Evolutionary conservation across 2,888 invertebrate genomes (phyloP), one percentile per base, ranked within the genome.

Genomic region (Pristionchus japonicus): DNA sequence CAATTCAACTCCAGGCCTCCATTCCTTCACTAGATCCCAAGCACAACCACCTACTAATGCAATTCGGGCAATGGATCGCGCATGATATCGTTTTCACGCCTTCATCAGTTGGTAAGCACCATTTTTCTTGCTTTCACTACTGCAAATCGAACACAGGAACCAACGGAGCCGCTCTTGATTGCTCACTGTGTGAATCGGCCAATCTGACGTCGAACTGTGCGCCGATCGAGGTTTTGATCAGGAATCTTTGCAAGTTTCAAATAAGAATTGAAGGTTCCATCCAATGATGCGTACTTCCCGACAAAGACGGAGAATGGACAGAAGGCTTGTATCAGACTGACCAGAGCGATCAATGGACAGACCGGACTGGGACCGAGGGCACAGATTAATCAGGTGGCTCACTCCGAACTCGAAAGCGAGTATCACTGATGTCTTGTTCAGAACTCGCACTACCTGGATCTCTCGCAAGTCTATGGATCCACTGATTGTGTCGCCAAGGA

Each of bases 1-100:
- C n/a, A n/a, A n/a, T n/a, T n/a, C n/a, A n/a, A n/a, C n/a, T n/a
- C n/a, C 77, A 91, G 82, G 67, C 67, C 3, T 61, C 86, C 17
- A 34, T 87, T 47, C 87, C 82, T 6, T 84, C 85, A 11, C 88
- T 88, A 57, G 90, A 91, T 74, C 40, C 88, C 64, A 89, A 67
- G 67, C 89, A 90, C 88, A 91, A 91, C 67, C 92, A 92, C 89
- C 88, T 93, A 77, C 90, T 97, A 85, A 98, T 98, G 98, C 98
- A 98, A 95, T 98, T 96, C 93, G 98, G 97, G 0, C 98, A 98
- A 95, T 96, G 98, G 93, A 95, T 98, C n/a, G 98, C 98, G 95
- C 98, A 98, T 95, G 98, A 98, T 95, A 95, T 98, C 67, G 97
- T 98, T 0, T 96, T 97, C 96, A 97, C 98, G 1, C 98, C 97